These are phyloP conservation scores for Columba livia DNA, from an alignment of 2,113 vertebrate species.

Conservation along the genomic window DNA sequence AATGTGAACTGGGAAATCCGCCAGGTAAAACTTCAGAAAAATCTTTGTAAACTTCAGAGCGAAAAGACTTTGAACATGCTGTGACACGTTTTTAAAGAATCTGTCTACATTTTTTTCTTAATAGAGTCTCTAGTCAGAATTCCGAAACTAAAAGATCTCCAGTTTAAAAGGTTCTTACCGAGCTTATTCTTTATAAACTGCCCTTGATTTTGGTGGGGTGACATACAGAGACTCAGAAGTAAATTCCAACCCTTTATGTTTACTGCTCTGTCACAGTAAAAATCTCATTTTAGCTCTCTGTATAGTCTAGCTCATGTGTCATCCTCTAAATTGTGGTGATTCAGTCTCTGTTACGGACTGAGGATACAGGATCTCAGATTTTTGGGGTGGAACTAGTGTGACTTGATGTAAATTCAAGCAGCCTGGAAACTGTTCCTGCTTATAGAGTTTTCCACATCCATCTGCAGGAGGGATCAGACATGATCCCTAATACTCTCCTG, in stretches of 20 bases:
- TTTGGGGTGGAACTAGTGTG: not conserved
- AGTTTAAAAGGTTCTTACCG: not conserved
- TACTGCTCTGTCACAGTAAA: not conserved
- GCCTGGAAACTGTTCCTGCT: not conserved
- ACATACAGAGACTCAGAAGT: not conserved
- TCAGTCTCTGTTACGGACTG: not conserved
- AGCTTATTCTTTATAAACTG: not conserved
- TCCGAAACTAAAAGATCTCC: not conserved
- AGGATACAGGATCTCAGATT: not conserved
- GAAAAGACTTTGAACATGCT: not conserved
- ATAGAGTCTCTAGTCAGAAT: not conserved
- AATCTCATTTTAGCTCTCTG: not conserved
- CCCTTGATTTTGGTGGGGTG: not conserved
- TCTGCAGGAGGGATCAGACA: not conserved
- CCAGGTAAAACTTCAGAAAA: conserved; percentile 79
- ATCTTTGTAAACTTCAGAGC: not conserved
- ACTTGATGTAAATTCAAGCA: not conserved
- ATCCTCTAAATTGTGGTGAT: not conserved
- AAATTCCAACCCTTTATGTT: not conserved
- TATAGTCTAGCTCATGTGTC: not conserved
- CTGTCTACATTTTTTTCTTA: not conserved
- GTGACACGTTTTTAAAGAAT: not conserved
- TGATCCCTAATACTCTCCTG: not conserved
- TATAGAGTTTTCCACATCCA: not conserved
- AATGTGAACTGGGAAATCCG: conserved; percentile 99